A percentile compares a stretch with the other conserved stretches of the same genome.
phyloP scores from a whole-genome alignment of 1,140 invertebrate species.

The Luehdorfia chinensis region DNA sequence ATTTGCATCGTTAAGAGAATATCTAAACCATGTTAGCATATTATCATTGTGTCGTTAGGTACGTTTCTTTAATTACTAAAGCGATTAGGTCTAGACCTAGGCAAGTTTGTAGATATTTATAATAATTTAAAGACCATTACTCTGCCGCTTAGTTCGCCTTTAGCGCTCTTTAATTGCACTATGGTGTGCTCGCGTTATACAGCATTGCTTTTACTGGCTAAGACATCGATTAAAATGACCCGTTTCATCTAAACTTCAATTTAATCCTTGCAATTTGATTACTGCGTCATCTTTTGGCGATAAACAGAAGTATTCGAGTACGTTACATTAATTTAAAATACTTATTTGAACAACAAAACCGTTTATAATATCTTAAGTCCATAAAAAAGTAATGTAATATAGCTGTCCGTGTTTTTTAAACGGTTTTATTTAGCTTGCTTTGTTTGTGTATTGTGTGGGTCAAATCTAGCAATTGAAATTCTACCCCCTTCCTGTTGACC shows the following conservation, averaged over 20 bases:
- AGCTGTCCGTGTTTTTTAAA: too few species aligned
- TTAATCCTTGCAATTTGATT: too few species aligned
- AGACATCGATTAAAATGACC: constrained; percentile 2
- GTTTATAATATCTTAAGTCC: too few species aligned
- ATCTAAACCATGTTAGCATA: neutral
- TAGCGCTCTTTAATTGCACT: constrained; percentile 19
- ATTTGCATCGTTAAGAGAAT: constrained; percentile 9
- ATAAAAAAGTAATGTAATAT: too few species aligned
- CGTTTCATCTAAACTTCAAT: neutral
- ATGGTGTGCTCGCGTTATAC: constrained; percentile 6
- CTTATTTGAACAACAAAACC: too few species aligned
- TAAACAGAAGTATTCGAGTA: too few species aligned
- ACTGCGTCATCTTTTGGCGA: too few species aligned
- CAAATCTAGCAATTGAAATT: too few species aligned
- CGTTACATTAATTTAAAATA: too few species aligned
- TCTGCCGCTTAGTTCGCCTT: constrained; percentile 13
- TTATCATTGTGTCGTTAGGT: constrained; percentile 7
- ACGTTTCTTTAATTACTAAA: constrained; percentile 26
- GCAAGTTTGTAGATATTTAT: constrained; percentile 23
- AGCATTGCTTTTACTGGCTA: neutral
- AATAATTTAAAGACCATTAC: constrained; percentile 33
- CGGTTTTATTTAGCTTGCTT: too few species aligned
- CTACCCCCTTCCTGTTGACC: too few species aligned
- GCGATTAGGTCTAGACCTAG: constrained; percentile 24
- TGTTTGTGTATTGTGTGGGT: too few species aligned